Evolutionary conservation across 1,140 invertebrate species (phyloP).

Genomic region (Trichoplusia ni): DNA sequence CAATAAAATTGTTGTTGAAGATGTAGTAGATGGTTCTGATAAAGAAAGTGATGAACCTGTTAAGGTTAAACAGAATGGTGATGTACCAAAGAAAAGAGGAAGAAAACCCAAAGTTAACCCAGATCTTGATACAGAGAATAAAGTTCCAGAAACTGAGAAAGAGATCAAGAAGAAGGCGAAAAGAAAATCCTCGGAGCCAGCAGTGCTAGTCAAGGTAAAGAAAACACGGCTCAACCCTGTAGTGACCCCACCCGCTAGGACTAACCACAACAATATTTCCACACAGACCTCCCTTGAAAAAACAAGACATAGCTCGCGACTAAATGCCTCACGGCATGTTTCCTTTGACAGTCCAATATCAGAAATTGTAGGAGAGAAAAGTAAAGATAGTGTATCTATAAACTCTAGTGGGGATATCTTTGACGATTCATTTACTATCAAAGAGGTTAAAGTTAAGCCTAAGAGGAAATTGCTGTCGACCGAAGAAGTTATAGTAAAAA

Average conservation of each 20-base stretch:
- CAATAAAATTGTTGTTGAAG: constrained; percentile 21
- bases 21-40: constrained; percentile 33
- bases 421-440: constrained; percentile 67
- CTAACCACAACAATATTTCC: constrained; percentile 62
- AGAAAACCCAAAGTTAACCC: constrained; percentile 39
- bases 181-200: constrained; percentile 62
- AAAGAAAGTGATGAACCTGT: constrained; percentile 30
- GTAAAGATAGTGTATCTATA: constrained; percentile 36
- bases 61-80: constrained; percentile 44
- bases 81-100: constrained; percentile 35
- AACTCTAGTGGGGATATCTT: constrained; percentile 73
- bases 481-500: constrained; percentile 58
- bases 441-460: constrained; percentile 56
- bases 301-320: constrained; percentile 40
- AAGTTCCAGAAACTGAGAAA: constrained; percentile 37
- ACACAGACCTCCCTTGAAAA: constrained; percentile 65
- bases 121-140: constrained; percentile 39
- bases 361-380: constrained; percentile 59
- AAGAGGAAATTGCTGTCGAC: constrained; percentile 58
- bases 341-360: constrained; percentile 70
- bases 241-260: constrained; percentile 65
- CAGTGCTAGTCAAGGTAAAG: constrained; percentile 62
- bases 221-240: constrained; percentile 59
- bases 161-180: constrained; percentile 43
- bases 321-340: constrained; percentile 48